Evolutionary conservation across 37 sponge, comb jelly and placozoan species (phyloP), one percentile per base, ranked within the genome.

Genomic region (Theonella swinhoei): DNA sequence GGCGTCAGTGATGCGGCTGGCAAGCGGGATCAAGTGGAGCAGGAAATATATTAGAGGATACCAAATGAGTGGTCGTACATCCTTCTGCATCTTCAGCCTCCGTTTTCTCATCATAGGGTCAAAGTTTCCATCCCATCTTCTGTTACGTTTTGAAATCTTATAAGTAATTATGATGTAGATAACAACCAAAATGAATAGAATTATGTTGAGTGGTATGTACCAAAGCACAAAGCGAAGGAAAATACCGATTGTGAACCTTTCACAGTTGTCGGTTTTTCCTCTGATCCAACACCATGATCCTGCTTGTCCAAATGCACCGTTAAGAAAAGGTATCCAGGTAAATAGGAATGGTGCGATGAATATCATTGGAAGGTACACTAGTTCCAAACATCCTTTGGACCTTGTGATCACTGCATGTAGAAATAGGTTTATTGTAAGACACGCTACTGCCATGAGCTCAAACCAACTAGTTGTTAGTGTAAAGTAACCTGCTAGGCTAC

Each of bases 261-360:
- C 26, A 3, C 75, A 67, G 32, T 29, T 33, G 42, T 79, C 80
- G 5, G 80, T 67, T 1, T 67, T 68, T 1, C 67, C 42, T 29
- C 79, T 73, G 39, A 93, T 93, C 93, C 93, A 93, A 68, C 93
- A 93, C 83, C 80, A 88, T 0, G 89, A 77, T 17, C 93, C 93
- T 1, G 86, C 83, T 25, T 39, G 42, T 24, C 93, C 93, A 61
- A 88, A 93, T 4, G 93, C 70, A 2, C 14, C 11, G 34, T 54
- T 38, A 0, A 80, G 65, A 40, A 93, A 93, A 2, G 89, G 89
- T 62, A 93, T 78, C 85, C 89, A 89, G 41, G 43, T 74, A 70
- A 84, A 78, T 2, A 67, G 23, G 5, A 83, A 38, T 11, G 84
- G 89, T 58, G 73, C 37, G 47, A 89, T 4, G 37, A 83, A 89